These are phyloP conservation scores for Cordilura impudica DNA, from an alignment of 2,888 invertebrate genomes.

Conservation along the genomic window DNA sequence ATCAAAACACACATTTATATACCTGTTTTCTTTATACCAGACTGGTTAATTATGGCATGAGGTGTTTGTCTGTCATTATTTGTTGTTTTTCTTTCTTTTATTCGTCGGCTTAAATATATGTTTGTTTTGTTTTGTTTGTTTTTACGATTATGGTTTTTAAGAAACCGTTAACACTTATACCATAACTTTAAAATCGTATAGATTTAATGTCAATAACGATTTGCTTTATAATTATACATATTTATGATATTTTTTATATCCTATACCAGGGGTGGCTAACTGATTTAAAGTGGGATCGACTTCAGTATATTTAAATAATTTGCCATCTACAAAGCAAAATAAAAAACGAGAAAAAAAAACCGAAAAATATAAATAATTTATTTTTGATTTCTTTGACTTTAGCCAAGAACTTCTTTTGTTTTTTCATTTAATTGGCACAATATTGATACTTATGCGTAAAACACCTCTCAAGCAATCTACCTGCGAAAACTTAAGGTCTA, in stretches of 20 bases:
- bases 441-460: too few relatives aligned
- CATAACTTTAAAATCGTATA: neutral
- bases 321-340: too few relatives aligned
- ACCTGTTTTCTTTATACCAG: constrained; percentile 20
- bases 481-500: too few relatives aligned
- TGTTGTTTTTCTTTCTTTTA: constrained; percentile 1
- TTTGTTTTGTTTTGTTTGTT: constrained; percentile 21
- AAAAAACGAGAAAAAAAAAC: too few relatives aligned
- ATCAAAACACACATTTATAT: too few relatives aligned
- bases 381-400: too few relatives aligned
- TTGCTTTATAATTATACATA: constrained; percentile 32
- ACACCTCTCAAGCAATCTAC: too few relatives aligned
- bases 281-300: too few relatives aligned
- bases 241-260: neutral
- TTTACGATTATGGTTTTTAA: constrained; percentile 38
- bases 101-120: neutral
- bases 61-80: neutral
- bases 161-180: constrained; percentile 34
- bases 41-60: constrained; percentile 52
- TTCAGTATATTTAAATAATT: too few relatives aligned
- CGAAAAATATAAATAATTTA: too few relatives aligned
- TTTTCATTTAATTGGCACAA: too few relatives aligned
- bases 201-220: constrained; percentile 43
- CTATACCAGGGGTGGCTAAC: neutral
- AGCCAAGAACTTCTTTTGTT: too few relatives aligned